Evolutionary conservation across 2,797 vertebrate genomes (phyloP), one percentile per base, ranked within the genome.

Genomic region (Pseudochaenichthys georgianus): DNA sequence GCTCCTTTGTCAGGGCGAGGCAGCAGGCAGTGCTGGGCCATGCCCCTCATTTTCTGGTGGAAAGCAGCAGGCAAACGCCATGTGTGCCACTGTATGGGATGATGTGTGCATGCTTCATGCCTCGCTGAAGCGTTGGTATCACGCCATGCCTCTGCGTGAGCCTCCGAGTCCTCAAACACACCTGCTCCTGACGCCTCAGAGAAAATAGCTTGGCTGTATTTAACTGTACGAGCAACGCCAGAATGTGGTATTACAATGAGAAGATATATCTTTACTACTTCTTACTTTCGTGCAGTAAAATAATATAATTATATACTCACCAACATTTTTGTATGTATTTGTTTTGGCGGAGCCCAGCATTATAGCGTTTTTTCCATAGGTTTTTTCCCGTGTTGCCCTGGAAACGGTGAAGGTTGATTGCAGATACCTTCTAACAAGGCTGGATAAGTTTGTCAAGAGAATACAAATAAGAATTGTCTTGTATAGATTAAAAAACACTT

Each of bases 71-170:
- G 89, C 86, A 74, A 85, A 83, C 77, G 34, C 84, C 78, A 65
- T 80, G 88, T 86, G 82, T 79, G 76, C 68, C 51, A 71, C 86
- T 73, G 77, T 90, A 85, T 82, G 77, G 75, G 83, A 84, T 83
- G 82, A 90, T 88, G 85, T 89, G 86, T 87, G 83, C 80, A 75
- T 59, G 89, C 89, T 88, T 92, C 87, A 92, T 84, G 89, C 90
- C 79, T 87, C 77, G 58, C 73, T 91, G 90, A 70, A 82, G 88
- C 76, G 54, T 67, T 70, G 84, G 70, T 77, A 86, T 88, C 88
- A 86, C 55, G 78, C 87, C 77, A 88, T 72, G 87, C 79, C 87
- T 70, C 84, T 80, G 87, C 84, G 71, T 89, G 85, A 50, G 72
- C 86, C 87, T 92, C 79, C 21, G 21, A 21, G 21, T 21, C 21